Conservation (phyloP, 2,797 vertebrate genomes). For the Glyptemys insculpta region DNA sequence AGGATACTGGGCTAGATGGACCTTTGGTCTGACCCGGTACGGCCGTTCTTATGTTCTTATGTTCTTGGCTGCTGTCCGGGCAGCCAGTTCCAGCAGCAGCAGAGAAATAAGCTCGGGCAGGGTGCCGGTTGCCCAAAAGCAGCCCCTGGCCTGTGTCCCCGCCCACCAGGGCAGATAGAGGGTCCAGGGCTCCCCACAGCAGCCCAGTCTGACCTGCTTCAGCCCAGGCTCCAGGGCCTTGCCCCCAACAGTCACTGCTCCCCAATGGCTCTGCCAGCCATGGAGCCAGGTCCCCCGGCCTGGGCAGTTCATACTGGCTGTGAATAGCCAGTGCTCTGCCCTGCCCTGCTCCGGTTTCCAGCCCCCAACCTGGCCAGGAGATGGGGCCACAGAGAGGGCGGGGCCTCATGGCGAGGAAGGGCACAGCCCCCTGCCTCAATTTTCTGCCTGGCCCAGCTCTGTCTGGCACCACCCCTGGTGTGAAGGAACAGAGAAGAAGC, state of each 20-base stretch:
- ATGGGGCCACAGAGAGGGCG: background rate
- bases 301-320: background rate
- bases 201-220: background rate
- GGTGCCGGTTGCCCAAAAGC: background rate
- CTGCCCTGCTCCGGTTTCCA: background rate
- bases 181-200: background rate
- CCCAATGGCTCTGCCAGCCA: background rate
- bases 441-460: no score
- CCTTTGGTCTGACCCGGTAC: no score
- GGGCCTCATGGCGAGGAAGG: no score
- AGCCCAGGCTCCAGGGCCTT: no score
- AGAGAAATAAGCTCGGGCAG: background rate
- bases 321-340: background rate
- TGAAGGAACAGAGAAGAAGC: background rate
- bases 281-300: fast-evolving
- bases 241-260: background rate
- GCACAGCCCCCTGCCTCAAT: fast-evolving
- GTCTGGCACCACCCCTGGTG: no score
- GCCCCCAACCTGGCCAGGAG: background rate
- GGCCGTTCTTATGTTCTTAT: no score
- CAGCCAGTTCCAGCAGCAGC: background rate
- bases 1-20: no score
- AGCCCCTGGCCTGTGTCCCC: background rate
- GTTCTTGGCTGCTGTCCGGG: background rate
- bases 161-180: background rate